Evolutionary conservation across 2,888 invertebrate species (phyloP), one percentile per base, ranked within the genome.

Genomic region (Cecidostiba fungosa): DNA sequence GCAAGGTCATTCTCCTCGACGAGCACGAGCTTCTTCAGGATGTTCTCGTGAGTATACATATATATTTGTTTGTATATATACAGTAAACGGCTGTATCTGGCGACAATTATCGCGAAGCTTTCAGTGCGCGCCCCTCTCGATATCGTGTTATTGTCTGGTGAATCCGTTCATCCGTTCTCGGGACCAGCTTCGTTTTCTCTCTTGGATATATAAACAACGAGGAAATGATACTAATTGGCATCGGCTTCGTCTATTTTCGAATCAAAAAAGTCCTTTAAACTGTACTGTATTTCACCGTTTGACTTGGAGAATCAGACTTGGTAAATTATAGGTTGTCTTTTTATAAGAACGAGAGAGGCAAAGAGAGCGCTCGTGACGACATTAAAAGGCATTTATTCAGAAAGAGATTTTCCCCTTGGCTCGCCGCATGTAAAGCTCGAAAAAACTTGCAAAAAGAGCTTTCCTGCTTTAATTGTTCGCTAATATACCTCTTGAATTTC

Each of bases 21-120:
- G 98, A 98, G 92, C 96, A 98, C 91, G 98, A 98, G 93, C 95
- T 98, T 87, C 95, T 98, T 89, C 97, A 98, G 92, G 98, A 98
- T 94, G 96, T 98, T 91, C 96, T 97, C 96, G 98, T 97, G 94
- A 95, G 95, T 93, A 87, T 83, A 69, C 32, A 19, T 26, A 23
- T 59, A 0, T 39, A 72, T 3, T 1, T 19, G 19, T 8, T 39
- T 39, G 39, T 39, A 39, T 39, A 6, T 39, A 0, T n/a, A 1
- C 39, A 8, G 12, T 10, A 43, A 43, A n/a, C n/a, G n/a, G n/a
- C n/a, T 43, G 12, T 43, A 43, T 43, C 43, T 8, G 43, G 29
- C 36, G 19, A 36, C 19, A 32, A 29, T 32, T 32, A 36, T 36
- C 32, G 29, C 29, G 16, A 4, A n/a, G n/a, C n/a, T n/a, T n/a